Evolutionary conservation across 2,113 vertebrate genomes (phyloP), one percentile per base, ranked within the genome.

Genomic region (Alouatta palliata): DNA sequence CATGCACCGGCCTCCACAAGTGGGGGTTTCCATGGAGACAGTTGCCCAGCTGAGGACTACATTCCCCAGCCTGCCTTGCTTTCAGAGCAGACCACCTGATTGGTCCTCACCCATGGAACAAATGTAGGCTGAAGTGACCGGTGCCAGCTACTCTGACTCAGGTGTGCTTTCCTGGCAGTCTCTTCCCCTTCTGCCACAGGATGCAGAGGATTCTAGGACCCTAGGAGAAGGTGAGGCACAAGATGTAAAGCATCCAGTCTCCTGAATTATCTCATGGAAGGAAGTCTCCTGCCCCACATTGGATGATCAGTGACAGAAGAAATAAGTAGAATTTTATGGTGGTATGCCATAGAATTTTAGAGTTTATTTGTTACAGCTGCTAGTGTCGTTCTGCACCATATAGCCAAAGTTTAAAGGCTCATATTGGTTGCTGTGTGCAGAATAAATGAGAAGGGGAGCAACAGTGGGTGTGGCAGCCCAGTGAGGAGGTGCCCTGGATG

Each of bases 51-150:
- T 9, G 9, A 20, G 6, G 2, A 47, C 79, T 87, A 20, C 52
- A 75, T 49, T 77, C 56, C 83, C 92, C 91, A 88, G 45, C 11
- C 11, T 79, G 45, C 61, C 7, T 79, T 80, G 71, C 83, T 58
- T 1, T 5, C 47, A 20, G 8, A 0, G 27, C n/a, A 0, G 4
- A 17, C 17, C 40, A n/a, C 8, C 1, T 68, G 75, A 73, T 40
- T 8, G 25, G 14, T 40, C 19, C 20, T 43, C 52, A 49, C 12
- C 14, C 49, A 2, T 45, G 64, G 66, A 56, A 37, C 7, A 68
- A 47, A 32, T 4, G 2, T 30, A 6, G 45, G 43, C 3, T 23
- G 20, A 70, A 20, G 7, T 13, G 9, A 64, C 14, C 30, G 52
- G 5, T 5, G 35, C 66, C 66, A 32, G 23, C n/a, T 43, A 20